Conservation (phyloP, 2,888 invertebrate genomes). For the Metacarcinus magister region DNA sequence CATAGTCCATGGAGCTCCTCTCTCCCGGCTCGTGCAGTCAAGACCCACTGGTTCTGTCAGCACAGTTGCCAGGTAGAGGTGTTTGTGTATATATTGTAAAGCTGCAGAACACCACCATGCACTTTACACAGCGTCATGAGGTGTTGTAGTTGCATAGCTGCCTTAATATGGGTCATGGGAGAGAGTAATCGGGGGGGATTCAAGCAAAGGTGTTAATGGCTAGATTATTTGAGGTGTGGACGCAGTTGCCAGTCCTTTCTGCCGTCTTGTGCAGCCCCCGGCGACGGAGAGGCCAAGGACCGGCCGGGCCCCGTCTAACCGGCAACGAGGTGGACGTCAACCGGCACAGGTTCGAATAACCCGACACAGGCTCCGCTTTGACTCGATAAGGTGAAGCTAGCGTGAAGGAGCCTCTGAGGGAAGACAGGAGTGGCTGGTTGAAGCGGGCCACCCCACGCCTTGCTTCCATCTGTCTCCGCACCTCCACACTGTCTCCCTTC, state of each 20-base stretch:
- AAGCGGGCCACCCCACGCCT: not conserved
- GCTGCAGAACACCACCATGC: not conserved
- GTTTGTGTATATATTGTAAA: not conserved
- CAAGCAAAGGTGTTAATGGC: not conserved
- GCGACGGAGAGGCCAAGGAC: conserved; percentile 11
- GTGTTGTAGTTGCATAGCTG: not conserved
- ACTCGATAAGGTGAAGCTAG: not conserved
- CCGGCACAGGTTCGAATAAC: not conserved
- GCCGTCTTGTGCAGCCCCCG: not conserved
- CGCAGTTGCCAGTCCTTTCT: not conserved
- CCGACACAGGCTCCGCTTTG: no score
- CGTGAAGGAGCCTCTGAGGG: not conserved
- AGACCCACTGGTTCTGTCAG: not conserved
- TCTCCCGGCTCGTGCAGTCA: conserved; percentile 36
- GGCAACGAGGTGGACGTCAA: not conserved
- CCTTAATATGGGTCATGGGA: not conserved
- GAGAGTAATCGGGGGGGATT: not conserved
- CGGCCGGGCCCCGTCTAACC: not conserved
- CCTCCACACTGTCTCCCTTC: not conserved
- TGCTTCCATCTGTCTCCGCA: not conserved
- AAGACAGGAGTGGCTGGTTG: not conserved
- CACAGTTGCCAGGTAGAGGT: not conserved
- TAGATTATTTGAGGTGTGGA: conserved; percentile 7
- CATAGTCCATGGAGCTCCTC: not conserved
- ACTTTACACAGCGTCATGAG: not conserved